phyloP scores from a whole-genome alignment of 2,797 vertebrate species.

The Leucoraja ocellata region DNA sequence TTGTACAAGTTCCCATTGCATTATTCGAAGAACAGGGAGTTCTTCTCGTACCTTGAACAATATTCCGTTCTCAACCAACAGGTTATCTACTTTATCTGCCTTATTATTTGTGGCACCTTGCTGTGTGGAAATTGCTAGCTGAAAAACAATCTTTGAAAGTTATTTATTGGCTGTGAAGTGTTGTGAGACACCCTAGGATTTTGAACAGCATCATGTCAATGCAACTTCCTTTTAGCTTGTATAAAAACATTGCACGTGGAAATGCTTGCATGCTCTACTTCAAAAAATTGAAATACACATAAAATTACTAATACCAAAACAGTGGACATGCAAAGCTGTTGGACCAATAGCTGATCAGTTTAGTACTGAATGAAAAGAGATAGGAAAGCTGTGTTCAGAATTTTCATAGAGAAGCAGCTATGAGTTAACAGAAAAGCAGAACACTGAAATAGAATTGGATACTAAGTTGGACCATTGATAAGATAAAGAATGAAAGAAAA shows the following conservation, averaged over 20 bases:
- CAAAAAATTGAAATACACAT: neutral
- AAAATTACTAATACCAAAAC: neutral
- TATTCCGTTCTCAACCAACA: neutral
- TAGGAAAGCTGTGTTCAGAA: neutral
- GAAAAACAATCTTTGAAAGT: neutral
- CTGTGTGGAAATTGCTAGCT: neutral
- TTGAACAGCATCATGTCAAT: neutral
- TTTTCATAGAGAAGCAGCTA: neutral
- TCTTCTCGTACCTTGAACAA: neutral
- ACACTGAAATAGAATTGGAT: neutral
- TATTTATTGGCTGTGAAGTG: constrained; percentile 4
- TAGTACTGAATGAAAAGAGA: neutral
- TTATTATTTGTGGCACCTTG: neutral
- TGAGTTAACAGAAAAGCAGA: neutral
- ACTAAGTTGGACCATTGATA: neutral
- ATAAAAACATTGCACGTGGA: neutral
- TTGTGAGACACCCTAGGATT: neutral
- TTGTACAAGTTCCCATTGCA: neutral
- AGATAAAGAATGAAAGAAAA: neutral
- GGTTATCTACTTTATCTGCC: neutral
- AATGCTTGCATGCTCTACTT: neutral
- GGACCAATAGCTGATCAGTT: neutral
- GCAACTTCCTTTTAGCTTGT: neutral
- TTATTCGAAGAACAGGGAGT: neutral
- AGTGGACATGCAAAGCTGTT: neutral